Conservation (phyloP, 2,797 vertebrate species). For the Urophycis tenuis region DNA sequence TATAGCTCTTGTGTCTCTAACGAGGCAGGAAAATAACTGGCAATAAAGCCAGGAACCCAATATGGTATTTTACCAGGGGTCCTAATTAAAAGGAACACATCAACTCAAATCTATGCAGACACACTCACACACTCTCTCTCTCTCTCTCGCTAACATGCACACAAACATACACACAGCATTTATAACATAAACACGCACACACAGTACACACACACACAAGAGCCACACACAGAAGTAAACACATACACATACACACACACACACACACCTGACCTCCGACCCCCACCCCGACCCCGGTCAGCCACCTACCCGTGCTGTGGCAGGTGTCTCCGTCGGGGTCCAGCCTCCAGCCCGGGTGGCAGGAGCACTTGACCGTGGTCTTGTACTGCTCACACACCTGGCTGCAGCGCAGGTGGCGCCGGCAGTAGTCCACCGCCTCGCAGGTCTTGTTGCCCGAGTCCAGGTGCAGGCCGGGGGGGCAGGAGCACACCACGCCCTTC, state of each 20-base stretch:
- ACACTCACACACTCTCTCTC: too few relatives aligned
- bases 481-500: slow-evolving; percentile 87
- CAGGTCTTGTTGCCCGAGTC: slow-evolving; percentile 86
- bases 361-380: slow-evolving; percentile 91
- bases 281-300: neutral
- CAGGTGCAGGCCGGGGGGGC: slow-evolving; percentile 83
- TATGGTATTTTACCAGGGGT: neutral
- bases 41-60: neutral
- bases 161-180: too few relatives aligned
- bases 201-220: neutral
- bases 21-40: neutral
- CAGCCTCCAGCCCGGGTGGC: slow-evolving; percentile 91
- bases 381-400: slow-evolving; percentile 97
- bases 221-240: neutral
- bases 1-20: neutral
- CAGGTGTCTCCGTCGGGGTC: slow-evolving; percentile 87
- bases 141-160: too few relatives aligned
- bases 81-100: too few relatives aligned
- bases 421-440: slow-evolving; percentile 89
- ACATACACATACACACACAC: neutral
- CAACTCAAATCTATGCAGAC: too few relatives aligned
- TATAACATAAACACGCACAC: neutral
- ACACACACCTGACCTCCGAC: neutral
- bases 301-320: slow-evolving; percentile 78
- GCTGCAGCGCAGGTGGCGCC: slow-evolving; percentile 86